Percentiles rank a stretch among this genome's conserved stretches.
These are phyloP conservation scores for Orientallactaga bullata DNA, from an alignment of 2,113 vertebrate genomes.

Conservation along the genomic window DNA sequence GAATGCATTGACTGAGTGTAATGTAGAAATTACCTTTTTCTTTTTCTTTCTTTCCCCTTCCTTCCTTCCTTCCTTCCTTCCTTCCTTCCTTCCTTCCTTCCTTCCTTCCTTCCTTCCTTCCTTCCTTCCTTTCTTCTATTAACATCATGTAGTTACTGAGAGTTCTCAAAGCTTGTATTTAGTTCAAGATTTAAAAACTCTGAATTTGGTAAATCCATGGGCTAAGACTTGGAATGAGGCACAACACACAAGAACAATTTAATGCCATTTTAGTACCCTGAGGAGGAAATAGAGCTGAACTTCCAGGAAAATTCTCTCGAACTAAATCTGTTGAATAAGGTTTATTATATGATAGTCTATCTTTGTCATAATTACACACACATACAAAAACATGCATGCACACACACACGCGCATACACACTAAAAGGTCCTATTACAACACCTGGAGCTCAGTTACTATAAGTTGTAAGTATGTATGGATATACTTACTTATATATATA, in stretches of 20 bases:
- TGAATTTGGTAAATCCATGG: neutral
- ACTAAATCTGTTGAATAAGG: neutral
- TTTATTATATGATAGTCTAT: constrained; percentile 7
- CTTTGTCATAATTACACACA: neutral
- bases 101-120: too few relatives aligned
- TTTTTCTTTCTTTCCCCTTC: neutral
- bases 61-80: too few relatives aligned
- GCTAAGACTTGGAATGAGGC: neutral
- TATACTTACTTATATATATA: neutral
- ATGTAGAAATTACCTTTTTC: neutral
- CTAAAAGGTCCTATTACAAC: neutral
- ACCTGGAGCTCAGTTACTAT: neutral
- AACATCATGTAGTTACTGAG: neutral
- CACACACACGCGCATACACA: neutral
- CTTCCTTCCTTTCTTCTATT: too few relatives aligned
- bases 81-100: too few relatives aligned
- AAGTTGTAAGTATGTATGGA: neutral
- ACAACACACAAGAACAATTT: neutral
- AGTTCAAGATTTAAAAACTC: neutral
- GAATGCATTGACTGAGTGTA: neutral
- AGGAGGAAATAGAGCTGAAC: constrained; percentile 3
- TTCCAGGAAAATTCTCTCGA: constrained; percentile 32
- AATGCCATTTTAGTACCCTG: neutral
- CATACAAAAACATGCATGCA: too few relatives aligned
- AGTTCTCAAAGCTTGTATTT: constrained; percentile 27